These are phyloP conservation scores for Aphidoletes aphidimyza DNA, from an alignment of 2,888 invertebrate genomes.

Conservation along the genomic window DNA sequence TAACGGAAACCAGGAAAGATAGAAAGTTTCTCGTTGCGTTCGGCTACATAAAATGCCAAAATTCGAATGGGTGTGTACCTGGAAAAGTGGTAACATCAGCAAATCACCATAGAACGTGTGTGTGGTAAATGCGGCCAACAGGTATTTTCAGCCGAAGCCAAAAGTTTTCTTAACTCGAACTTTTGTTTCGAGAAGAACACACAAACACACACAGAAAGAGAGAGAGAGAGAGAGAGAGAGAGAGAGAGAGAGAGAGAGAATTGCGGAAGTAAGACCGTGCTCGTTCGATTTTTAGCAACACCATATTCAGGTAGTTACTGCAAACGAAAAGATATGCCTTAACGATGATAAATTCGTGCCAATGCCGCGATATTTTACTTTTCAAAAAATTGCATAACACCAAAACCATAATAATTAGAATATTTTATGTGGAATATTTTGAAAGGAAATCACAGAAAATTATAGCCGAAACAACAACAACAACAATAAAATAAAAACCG, in stretches of 20 bases:
- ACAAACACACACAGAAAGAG: too few species aligned
- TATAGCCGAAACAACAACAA: background rate
- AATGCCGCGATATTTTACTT: background rate
- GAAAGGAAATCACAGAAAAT: background rate
- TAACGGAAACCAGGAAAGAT: background rate
- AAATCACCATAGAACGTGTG: too few species aligned
- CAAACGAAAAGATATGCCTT: background rate
- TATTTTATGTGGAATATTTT: background rate
- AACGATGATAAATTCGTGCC: constrained; percentile 6
- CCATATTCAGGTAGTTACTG: background rate
- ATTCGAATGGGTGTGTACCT: too few species aligned
- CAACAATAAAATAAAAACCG: background rate
- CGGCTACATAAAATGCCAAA: too few species aligned
- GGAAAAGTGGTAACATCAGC: too few species aligned
- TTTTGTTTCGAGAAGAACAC: too few species aligned
- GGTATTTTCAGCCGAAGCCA: too few species aligned
- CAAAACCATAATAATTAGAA: background rate
- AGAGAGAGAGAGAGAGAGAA: background rate
- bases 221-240: too few species aligned
- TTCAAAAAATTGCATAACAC: background rate
- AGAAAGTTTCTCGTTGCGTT: background rate
- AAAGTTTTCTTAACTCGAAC: too few species aligned
- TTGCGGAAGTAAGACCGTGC: background rate
- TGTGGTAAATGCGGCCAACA: too few species aligned
- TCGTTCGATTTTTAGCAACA: too few species aligned